Evolutionary conservation across 2,888 invertebrate species (phyloP), one percentile per base, ranked within the genome.

Genomic region (Drosophila pegasa): DNA sequence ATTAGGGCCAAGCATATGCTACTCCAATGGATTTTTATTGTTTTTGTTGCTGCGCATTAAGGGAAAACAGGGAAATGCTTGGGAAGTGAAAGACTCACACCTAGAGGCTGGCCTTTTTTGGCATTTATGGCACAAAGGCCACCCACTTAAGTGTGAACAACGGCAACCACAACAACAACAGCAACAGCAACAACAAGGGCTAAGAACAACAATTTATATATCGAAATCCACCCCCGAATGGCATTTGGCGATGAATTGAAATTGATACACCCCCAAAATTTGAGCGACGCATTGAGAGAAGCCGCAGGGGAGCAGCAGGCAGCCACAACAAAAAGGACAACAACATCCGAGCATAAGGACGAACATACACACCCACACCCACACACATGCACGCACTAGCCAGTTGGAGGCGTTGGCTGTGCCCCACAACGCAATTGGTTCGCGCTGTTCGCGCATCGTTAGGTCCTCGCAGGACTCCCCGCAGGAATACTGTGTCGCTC

Each of bases 251-350:
- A 86, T 80, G 80, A 81, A 83, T 80, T 77, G 88, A 81, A 89
- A 89, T 84, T 90, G 89, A 89, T 87, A 89, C 90, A 74, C 88
- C 89, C 90, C 90, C 89, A 85, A 89, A 89, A 84, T 83, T 89
- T 85, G 55, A 45, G 45, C 16, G 2, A 18, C 80, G 80, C 27
- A 78, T 79, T 85, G 78, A 78, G 75, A 72, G 71, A 74, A 72
- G 60, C 84, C 78, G 50, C 89, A 75, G 90, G 89, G 85, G 80
- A 84, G 71, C 67, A 56, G 57, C 59, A 56, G 56, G 57, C 56
- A 70, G 43, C 65, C 59, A 55, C 37, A 71, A 54, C 50, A 57
- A 56, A 43, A 57, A 60, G 63, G 66, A 65, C 72, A 66, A 55
- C 61, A 62, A 33, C 58, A 59, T n/a, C 3, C 35, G 10, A 35